Conservation (phyloP, 1,140 invertebrate genomes). For the Apocrypta bakeri region DNA sequence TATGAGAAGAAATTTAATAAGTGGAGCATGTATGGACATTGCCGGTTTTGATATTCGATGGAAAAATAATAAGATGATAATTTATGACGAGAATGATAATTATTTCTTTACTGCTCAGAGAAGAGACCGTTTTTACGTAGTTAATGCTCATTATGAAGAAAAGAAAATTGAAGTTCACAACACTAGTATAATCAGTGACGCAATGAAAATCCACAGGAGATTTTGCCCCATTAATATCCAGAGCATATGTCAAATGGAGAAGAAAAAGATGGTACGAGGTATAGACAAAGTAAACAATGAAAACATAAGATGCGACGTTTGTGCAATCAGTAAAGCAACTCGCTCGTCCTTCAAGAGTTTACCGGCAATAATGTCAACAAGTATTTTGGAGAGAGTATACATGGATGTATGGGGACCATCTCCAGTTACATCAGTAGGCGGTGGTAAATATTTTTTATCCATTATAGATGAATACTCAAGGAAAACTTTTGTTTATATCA, state of each 20-base stretch:
- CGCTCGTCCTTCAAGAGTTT: not conserved
- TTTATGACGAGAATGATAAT: not conserved
- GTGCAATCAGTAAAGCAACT: not conserved
- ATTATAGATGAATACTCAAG: constrained; percentile 5
- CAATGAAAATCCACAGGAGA: constrained; percentile 32
- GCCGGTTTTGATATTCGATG: constrained; percentile 13
- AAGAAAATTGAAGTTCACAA: not conserved
- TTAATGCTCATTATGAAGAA: constrained; percentile 1
- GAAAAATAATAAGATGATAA: constrained; percentile 10
- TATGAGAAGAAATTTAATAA: constrained; percentile 27
- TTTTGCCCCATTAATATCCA: constrained; percentile 37
- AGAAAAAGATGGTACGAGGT: not conserved
- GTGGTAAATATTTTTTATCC: constrained; percentile 8
- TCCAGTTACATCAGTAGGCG: not conserved
- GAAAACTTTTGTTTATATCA: constrained; percentile 12
- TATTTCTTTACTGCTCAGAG: constrained; percentile 7
- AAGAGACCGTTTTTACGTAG: not conserved
- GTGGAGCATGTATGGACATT: constrained; percentile 38
- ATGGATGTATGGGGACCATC: constrained; percentile 6
- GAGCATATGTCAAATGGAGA: constrained; percentile 25
- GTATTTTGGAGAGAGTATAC: not conserved
- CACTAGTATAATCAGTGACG: constrained; percentile 34
- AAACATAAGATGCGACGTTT: not conserved
- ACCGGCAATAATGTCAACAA: not conserved
- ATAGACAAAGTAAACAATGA: not conserved